Conservation (phyloP, 2,888 invertebrate genomes). For the Merodon equestris region DNA sequence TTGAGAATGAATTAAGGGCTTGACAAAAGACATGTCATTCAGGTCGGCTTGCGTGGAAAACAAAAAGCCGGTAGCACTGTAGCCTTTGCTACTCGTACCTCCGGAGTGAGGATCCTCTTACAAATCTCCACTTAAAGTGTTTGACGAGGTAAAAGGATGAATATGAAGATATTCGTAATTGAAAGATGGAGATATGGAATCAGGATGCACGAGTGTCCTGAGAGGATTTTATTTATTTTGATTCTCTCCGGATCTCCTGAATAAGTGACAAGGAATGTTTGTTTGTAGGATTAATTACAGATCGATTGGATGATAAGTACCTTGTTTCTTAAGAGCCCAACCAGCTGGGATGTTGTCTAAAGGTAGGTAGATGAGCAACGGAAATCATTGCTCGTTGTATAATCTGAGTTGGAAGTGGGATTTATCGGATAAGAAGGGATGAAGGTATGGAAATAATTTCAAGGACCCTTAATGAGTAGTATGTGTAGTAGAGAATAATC, state of each 20-base stretch:
- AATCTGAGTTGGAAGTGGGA: too few relatives aligned
- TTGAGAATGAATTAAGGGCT: conserved; percentile 57
- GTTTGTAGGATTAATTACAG: conserved; percentile 40
- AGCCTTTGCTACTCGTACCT: background rate
- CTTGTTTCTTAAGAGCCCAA: too few relatives aligned
- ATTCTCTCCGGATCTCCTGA: background rate
- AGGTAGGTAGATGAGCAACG: too few relatives aligned
- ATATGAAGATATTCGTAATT: conserved; percentile 40
- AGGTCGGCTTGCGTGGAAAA: conserved; percentile 12
- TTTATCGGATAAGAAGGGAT: too few relatives aligned
- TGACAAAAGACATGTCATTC: conserved; percentile 62
- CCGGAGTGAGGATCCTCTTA: conserved; percentile 48
- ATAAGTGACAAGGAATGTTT: conserved; percentile 29
- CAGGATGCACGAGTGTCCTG: conserved; percentile 17
- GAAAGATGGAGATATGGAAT: conserved; percentile 15
- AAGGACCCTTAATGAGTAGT: too few relatives aligned
- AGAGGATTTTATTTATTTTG: conserved; percentile 38
- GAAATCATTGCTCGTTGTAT: too few relatives aligned
- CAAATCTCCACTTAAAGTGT: conserved; percentile 60
- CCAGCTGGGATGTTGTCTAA: too few relatives aligned
- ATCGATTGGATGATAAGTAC: background rate
- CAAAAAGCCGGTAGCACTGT: conserved; percentile 30
- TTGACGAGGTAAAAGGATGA: conserved; percentile 39
- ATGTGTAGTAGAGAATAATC: too few relatives aligned
- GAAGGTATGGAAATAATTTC: too few relatives aligned